These are phyloP conservation scores for Zosterops japonicus DNA, from an alignment of 2,113 vertebrate genomes.

Conservation along the genomic window DNA sequence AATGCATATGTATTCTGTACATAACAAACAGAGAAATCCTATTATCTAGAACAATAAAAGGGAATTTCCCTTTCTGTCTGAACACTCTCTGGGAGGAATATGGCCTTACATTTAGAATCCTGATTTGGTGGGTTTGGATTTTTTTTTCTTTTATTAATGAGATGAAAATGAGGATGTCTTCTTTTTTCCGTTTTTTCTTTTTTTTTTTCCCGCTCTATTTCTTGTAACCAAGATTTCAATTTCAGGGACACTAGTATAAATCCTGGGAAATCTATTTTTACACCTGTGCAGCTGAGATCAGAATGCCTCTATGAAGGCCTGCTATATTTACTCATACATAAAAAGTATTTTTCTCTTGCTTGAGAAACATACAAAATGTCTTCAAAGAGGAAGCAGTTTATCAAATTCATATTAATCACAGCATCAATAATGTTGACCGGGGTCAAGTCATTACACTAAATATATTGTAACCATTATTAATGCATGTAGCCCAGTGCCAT, in stretches of 20 bases:
- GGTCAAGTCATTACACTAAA: constrained; percentile 77
- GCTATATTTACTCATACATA: constrained; percentile 50
- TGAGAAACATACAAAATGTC: constrained; percentile 49
- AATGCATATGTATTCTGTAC: constrained; percentile 61
- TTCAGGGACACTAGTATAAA: constrained; percentile 24
- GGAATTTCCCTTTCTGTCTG: constrained; percentile 49
- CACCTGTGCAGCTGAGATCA: constrained; percentile 37
- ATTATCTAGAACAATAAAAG: constrained; percentile 56
- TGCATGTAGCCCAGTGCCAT: constrained; percentile 54
- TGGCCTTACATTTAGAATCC: not conserved
- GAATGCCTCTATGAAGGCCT: not conserved
- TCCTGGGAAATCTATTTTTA: constrained; percentile 37
- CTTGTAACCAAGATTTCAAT: not conserved
- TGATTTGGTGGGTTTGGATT: not conserved
- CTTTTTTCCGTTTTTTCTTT: not conserved
- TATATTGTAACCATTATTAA: constrained; percentile 71
- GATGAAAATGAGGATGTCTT: not conserved
- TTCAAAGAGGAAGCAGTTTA: constrained; percentile 76
- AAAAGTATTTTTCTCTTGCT: constrained; percentile 61
- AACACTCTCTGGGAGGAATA: not conserved
- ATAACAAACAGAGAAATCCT: constrained; percentile 24
- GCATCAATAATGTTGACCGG: constrained; percentile 53
- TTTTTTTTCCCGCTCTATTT: not conserved
- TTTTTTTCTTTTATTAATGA: not conserved
- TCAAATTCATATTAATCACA: constrained; percentile 72